Evolutionary conservation across 1,140 invertebrate genomes (phyloP), one percentile per base, ranked within the genome.

Genomic region (Drosophila arizonae): DNA sequence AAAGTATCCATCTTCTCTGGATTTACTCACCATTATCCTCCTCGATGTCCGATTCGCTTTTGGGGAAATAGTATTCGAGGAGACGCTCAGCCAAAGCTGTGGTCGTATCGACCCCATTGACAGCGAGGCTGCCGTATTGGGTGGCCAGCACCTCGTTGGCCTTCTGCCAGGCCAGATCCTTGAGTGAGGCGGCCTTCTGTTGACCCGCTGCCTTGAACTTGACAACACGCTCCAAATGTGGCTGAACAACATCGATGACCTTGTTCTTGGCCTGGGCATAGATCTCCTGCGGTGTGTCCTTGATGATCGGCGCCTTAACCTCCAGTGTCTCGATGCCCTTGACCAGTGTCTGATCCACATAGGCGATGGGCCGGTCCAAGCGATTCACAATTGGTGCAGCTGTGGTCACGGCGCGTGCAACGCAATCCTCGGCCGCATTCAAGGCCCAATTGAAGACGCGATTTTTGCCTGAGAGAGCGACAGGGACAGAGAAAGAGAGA

Each of bases 191-290:
- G 0, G 95, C 95, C 69, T 94, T 94, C 50, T 93, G 91, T 46
- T 93, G 90, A 0, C 94, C 94, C 0, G 94, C 94, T 6, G 93
- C 93, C 63, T 94, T 94, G 3, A 93, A 93, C 33, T 92, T 92
- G 3, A 93, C 91, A 67, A 93, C 93, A 91, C 93, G 94, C 60
- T 94, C 94, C 45, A 95, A 86, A 48, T 94, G 94, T 45, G 95
- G 94, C 24, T 95, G 93, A 0, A 95, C 91, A 48, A 93, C 94
- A 30, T 93, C 93, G 17, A 93, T 93, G 64, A 95, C 94, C 54
- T 94, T 95, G 50, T 93, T 93, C 84, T 95, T 95, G 4, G 95
- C 95, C 45, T 94, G 94, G 56, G 95, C 94, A 50, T 95, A 95
- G 71, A 96, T 95, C 93, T 95, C 93, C 77, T 94, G 94, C 1